phyloP scores from a whole-genome alignment of 2,888 invertebrate species.

The Cheilosia vulpina region DNA sequence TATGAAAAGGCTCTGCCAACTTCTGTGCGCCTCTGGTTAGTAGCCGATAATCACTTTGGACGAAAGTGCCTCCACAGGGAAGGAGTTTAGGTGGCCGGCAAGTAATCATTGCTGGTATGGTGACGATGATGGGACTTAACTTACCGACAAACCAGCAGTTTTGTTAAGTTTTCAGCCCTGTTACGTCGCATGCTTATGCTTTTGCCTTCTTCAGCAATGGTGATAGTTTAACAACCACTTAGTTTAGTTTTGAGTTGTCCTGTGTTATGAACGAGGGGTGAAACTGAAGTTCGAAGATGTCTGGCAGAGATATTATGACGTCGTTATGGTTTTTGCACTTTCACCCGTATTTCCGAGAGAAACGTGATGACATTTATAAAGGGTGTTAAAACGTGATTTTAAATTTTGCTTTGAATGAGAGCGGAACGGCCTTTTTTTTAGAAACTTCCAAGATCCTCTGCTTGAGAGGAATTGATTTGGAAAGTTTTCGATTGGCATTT shows the following conservation, averaged over 20 bases:
- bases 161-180: constrained; percentile 43
- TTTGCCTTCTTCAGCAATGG: constrained; percentile 40
- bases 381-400: not conserved
- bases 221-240: constrained; percentile 73
- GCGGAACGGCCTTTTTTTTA: not conserved
- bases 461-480: not conserved
- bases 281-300: constrained; percentile 62
- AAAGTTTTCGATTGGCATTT: not conserved
- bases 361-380: constrained; percentile 9
- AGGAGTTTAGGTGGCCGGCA: constrained; percentile 36
- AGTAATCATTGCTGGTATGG: constrained; percentile 52
- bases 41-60: constrained; percentile 68
- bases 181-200: not conserved
- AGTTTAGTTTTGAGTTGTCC: constrained; percentile 67
- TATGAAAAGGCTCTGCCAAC: constrained; percentile 38
- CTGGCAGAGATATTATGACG: constrained; percentile 54
- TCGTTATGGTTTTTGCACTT: constrained; percentile 37
- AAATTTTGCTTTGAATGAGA: not conserved
- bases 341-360: not conserved
- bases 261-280: constrained; percentile 17
- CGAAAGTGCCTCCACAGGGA: constrained; percentile 55
- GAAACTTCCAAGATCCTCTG: not conserved
- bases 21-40: constrained; percentile 58
- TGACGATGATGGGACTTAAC: constrained; percentile 64
- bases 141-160: constrained; percentile 67